Percentiles rank a stretch among this genome's conserved stretches.
These are phyloP conservation scores for Cuculus canorus DNA, from an alignment of 2,797 vertebrate genomes.

Conservation along the genomic window DNA sequence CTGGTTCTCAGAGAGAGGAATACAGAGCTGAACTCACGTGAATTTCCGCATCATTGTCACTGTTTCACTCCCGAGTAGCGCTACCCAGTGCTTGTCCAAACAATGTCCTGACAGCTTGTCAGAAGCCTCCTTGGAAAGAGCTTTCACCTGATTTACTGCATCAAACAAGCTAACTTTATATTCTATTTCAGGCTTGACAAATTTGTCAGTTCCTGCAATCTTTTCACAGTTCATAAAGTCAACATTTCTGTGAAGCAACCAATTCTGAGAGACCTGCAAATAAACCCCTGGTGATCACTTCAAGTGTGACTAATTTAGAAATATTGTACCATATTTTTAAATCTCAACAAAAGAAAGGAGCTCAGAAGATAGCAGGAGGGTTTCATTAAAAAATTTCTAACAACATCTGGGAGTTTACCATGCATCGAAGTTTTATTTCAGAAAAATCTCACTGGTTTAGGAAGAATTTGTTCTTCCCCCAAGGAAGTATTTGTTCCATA, in stretches of 20 bases:
- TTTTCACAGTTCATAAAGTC: constrained; percentile 55
- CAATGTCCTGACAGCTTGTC: constrained; percentile 64
- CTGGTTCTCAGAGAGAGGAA: neutral
- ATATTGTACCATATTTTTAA: neutral
- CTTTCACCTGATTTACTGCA: constrained; percentile 69
- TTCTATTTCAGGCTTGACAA: constrained; percentile 62
- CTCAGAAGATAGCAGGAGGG: neutral
- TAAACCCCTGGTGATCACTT: neutral
- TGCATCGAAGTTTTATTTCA: neutral
- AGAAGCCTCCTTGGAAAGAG: constrained; percentile 64
- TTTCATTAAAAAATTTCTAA: neutral
- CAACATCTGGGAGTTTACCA: neutral
- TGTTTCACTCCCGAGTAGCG: constrained; percentile 8
- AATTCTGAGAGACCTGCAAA: constrained; percentile 11
- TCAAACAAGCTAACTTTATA: constrained; percentile 63
- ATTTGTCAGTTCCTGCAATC: constrained; percentile 58
- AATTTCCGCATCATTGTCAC: constrained; percentile 29
- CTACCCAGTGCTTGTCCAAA: constrained; percentile 50
- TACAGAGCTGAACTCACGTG: constrained; percentile 54
- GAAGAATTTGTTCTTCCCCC: neutral
- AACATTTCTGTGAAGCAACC: constrained; percentile 18
- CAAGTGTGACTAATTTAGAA: constrained; percentile 36
- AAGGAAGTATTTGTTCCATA: neutral
- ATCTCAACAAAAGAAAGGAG: neutral
- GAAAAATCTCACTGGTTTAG: neutral